Base-by-base conservation (phyloP, 2,888 invertebrate genomes). In the Latrodectus hesperus region DNA sequence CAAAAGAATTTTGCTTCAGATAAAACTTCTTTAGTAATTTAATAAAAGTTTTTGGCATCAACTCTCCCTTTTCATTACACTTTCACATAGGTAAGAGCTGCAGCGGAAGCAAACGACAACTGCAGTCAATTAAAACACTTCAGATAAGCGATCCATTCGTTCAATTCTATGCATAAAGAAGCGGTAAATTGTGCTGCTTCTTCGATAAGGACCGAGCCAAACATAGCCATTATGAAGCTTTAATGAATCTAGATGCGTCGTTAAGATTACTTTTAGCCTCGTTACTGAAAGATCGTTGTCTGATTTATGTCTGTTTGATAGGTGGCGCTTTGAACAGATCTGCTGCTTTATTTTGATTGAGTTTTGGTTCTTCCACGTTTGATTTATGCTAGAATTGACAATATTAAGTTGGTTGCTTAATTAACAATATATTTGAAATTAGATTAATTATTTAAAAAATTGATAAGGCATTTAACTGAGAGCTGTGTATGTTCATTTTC, bases 221-320 rank as follows among this genome's bases (percentile, higher is more conserved):
- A 74, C 82, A 75, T 74, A 82, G 82, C 82, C 70, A 75, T 82
- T 82, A 82, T 82, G 67, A 75, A 82, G 75, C 82, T 74, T 82
- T 82, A 82, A 82, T 82, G 82, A 82, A 82, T 82, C 60, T 55
- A 82, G 82, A 82, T 82, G 82, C 70, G 75, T 70, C 82, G 82
- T 82, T 82, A 60, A 82, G 82, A 82, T 82, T 82, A 82, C 75
- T 55, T 68, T 52, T 53, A 75, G n/a, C 68, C 82, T 75, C 82
- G 75, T 82, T 82, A 82, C 75, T 38, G 53, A 52, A 60, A 51
- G 26, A 49, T 53, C 73, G 52, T 53, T 73, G 55, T 70, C 82
- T 82, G 82, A 82, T 82, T 82, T 82, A 82, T 82, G 75, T 75
- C 11, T 67, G 68, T 82, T 82, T 82, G 75, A 82, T 67, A 26